Percentiles rank a stretch among this genome's conserved stretches.
Conservation (phyloP, 2,797 vertebrate genomes). For the Protonibea diacanthus region DNA sequence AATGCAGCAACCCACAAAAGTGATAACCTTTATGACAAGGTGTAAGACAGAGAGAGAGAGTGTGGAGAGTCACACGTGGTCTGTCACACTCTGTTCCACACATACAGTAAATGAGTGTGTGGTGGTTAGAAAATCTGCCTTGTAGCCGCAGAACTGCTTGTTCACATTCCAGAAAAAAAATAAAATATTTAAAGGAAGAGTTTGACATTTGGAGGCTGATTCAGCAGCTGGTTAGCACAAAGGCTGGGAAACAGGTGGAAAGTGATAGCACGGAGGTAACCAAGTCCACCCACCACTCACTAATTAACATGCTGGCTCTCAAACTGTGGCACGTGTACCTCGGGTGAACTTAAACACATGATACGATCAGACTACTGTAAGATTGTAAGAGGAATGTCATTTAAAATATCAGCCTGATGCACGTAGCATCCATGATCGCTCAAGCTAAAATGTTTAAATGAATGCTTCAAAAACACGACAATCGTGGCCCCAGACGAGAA, state of each 20-base stretch:
- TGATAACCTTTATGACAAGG: slow-evolving; percentile 41
- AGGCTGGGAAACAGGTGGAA: neutral
- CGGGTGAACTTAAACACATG: too few species aligned
- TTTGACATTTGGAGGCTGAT: neutral
- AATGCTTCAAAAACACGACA: too few species aligned
- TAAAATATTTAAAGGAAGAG: neutral
- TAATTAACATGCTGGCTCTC: too few species aligned
- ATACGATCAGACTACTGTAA: too few species aligned
- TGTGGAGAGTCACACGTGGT: slow-evolving; percentile 23
- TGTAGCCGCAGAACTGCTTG: neutral
- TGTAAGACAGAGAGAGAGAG: neutral
- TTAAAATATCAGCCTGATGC: too few species aligned
- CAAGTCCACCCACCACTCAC: neutral
- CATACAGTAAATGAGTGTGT: slow-evolving; percentile 30
- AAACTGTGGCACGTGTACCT: too few species aligned
- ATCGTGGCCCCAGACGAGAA: too few species aligned
- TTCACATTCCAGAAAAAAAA: neutral
- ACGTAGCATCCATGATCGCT: too few species aligned
- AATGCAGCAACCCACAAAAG: slow-evolving; percentile 32
- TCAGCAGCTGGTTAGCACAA: slow-evolving; percentile 1
- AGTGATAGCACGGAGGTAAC: neutral
- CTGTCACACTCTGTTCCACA: slow-evolving; percentile 32
- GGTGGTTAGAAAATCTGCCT: neutral
- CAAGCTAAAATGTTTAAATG: too few species aligned
- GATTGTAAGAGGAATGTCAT: too few species aligned